phyloP scores from a whole-genome alignment of 1,140 invertebrate genomes.

The Platyura marginata region DNA sequence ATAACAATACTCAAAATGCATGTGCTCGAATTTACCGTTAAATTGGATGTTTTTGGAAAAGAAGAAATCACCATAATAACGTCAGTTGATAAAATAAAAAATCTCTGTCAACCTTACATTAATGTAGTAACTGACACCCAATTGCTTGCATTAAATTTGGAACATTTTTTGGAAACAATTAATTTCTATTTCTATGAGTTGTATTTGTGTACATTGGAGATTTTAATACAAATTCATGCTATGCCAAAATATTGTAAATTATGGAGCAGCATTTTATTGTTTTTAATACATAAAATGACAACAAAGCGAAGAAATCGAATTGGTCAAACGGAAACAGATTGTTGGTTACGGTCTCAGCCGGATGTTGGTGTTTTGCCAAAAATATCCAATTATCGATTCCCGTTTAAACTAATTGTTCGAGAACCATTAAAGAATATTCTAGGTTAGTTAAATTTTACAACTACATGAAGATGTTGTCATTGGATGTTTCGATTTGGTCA shows the following conservation, averaged over 20 bases:
- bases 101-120: slow-evolving; percentile 18
- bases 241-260: slow-evolving; percentile 16
- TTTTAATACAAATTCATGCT: slow-evolving; percentile 13
- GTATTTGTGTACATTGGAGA: slow-evolving; percentile 20
- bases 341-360: slow-evolving; percentile 17
- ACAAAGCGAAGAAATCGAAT: slow-evolving; percentile 14
- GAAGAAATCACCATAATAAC: slow-evolving; percentile 19
- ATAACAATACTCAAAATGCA: slow-evolving; percentile 15
- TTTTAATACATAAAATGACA: slow-evolving; percentile 21
- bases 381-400: slow-evolving; percentile 18
- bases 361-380: slow-evolving; percentile 20
- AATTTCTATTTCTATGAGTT: slow-evolving; percentile 23
- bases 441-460: slow-evolving; percentile 4
- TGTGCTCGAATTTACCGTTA: slow-evolving; percentile 17
- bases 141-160: slow-evolving; percentile 12
- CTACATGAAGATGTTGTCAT: not conserved
- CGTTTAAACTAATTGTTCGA: slow-evolving; percentile 18
- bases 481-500: not conserved
- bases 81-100: slow-evolving; percentile 13
- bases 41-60: slow-evolving; percentile 15
- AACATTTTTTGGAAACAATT: slow-evolving; percentile 18
- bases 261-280: slow-evolving; percentile 18
- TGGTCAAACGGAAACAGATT: slow-evolving; percentile 17
- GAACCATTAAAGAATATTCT: slow-evolving; percentile 19
- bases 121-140: slow-evolving; percentile 17